A percentile compares a stretch with the other conserved stretches of the same genome.
phyloP scores from a whole-genome alignment of 2,888 invertebrate genomes.

The Lasiommata megera region DNA sequence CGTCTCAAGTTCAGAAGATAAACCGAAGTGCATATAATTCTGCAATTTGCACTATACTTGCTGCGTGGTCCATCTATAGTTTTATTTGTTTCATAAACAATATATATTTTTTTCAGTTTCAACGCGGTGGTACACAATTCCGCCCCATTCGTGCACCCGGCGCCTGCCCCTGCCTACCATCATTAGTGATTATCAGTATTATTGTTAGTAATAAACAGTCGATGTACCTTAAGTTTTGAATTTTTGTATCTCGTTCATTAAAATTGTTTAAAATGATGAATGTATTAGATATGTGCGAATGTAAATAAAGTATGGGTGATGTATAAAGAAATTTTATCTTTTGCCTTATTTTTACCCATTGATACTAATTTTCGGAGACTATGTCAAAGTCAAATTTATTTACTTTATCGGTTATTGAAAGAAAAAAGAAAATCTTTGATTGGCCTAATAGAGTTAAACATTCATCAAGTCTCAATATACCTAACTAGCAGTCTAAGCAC shows the following conservation, averaged over 20 bases:
- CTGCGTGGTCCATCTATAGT: no score
- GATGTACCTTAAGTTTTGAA: not conserved
- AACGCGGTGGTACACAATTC: slow-evolving; percentile 73
- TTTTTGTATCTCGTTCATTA: not conserved
- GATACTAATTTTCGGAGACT: no score
- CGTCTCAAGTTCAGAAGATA: no score
- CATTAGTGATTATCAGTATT: slow-evolving; percentile 12
- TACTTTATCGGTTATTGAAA: no score
- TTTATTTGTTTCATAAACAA: no score
- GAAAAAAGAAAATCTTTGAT: no score
- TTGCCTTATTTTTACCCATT: slow-evolving; percentile 26
- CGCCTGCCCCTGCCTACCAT: slow-evolving; percentile 52
- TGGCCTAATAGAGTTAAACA: no score
- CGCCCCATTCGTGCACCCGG: slow-evolving; percentile 53
- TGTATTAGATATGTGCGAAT: not conserved
- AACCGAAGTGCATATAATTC: no score
- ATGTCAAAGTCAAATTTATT: no score
- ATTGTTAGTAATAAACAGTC: not conserved
- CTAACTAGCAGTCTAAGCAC: no score
- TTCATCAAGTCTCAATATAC: no score
- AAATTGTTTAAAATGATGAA: not conserved
- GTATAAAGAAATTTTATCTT: not conserved
- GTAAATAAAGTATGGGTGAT: slow-evolving; percentile 5
- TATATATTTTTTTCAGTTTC: slow-evolving; percentile 57
- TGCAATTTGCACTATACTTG: no score